These are phyloP conservation scores for Aphelocoma californica DNA, from an alignment of 2,797 vertebrate genomes.

Conservation along the genomic window DNA sequence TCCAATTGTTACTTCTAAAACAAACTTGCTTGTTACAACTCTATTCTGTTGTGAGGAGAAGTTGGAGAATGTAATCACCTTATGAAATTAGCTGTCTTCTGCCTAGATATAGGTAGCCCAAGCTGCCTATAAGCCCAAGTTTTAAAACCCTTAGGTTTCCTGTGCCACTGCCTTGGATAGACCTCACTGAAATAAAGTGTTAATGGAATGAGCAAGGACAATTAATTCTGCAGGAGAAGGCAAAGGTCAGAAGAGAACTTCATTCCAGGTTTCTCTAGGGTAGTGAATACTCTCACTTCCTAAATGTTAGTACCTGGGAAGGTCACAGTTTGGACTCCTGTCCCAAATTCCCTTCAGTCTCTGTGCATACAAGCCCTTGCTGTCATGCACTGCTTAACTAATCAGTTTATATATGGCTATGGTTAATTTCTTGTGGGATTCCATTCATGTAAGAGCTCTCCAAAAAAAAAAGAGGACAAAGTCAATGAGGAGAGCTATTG, in stretches of 20 bases:
- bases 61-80: not conserved
- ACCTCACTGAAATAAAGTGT: not conserved
- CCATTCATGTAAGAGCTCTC: not conserved
- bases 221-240: not conserved
- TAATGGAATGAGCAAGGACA: not conserved
- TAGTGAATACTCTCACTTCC: not conserved
- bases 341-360: not conserved
- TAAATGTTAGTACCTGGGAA: not conserved
- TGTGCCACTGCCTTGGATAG: not conserved
- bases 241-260: not conserved
- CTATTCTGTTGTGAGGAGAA: not conserved
- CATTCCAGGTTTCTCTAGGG: not conserved
- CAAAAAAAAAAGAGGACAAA: not conserved
- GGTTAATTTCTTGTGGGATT: slow-evolving; percentile 53
- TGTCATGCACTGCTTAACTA: slow-evolving; percentile 15
- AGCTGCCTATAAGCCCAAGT: not conserved
- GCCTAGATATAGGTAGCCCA: not conserved
- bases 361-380: not conserved
- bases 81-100: not conserved
- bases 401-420: not conserved
- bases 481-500: not conserved
- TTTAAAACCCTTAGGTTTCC: not conserved
- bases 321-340: not conserved
- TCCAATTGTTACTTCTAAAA: not conserved
- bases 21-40: not conserved